Evolutionary conservation across 23 tunicate species (phyloP).

Genomic region (Diplosoma virens): DNA sequence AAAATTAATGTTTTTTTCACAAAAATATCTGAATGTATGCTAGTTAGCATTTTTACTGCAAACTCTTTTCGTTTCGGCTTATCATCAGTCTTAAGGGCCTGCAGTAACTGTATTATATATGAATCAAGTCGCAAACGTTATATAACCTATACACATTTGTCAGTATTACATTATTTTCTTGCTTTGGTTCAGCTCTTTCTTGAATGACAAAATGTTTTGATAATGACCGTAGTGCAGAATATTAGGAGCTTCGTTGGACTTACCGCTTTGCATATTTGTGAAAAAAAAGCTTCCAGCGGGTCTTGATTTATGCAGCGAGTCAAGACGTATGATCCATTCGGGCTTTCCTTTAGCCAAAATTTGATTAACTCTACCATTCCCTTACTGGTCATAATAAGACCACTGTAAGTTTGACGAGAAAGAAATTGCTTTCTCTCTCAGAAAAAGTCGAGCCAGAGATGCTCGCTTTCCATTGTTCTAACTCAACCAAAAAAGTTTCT

Average conservation of each 20-base stretch:
- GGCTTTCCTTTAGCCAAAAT: not conserved
- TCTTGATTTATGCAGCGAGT: not conserved
- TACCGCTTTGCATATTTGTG: not conserved
- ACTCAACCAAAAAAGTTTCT: not conserved
- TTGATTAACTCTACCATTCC: not conserved
- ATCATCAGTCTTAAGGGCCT: too few relatives aligned
- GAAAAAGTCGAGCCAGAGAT: not conserved
- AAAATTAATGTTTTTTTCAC: too few relatives aligned
- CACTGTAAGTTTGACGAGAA: not conserved
- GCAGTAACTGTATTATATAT: too few relatives aligned
- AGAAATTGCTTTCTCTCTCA: slow-evolving; percentile 6
- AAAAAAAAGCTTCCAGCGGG: slow-evolving; percentile 14
- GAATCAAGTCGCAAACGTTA: too few relatives aligned
- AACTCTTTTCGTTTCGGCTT: too few relatives aligned
- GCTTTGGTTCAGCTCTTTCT: not conserved
- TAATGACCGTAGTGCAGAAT: not conserved
- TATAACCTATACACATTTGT: too few relatives aligned
- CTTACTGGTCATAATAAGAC: not conserved
- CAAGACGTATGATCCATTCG: not conserved
- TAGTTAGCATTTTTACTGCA: too few relatives aligned
- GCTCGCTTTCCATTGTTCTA: slow-evolving; percentile 6
- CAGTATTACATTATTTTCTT: too few relatives aligned
- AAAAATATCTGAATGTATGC: too few relatives aligned
- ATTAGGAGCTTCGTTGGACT: slow-evolving; percentile 7
- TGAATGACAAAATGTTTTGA: not conserved